phyloP scores from a whole-genome alignment of 1,140 invertebrate genomes.

The Manduca sexta region DNA sequence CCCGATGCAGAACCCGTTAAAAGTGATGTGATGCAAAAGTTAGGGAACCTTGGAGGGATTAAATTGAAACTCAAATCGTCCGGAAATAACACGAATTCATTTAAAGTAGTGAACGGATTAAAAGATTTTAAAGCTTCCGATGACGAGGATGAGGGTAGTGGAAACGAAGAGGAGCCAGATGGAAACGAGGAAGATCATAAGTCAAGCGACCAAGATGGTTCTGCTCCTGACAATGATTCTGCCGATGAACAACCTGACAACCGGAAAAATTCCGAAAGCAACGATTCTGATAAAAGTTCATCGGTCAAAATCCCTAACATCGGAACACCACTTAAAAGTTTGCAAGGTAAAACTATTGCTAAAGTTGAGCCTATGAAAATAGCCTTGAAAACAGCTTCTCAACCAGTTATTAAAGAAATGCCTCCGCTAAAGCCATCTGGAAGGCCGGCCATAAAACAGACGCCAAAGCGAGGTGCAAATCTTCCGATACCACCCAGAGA shows the following conservation, averaged over 20 bases:
- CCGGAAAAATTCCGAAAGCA: slow-evolving; percentile 32
- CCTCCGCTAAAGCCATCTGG: slow-evolving; percentile 20
- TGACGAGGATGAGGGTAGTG: slow-evolving; percentile 51
- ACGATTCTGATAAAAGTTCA: slow-evolving; percentile 28
- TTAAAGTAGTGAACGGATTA: slow-evolving; percentile 60
- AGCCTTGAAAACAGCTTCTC: neutral
- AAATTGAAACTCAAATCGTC: slow-evolving; percentile 62
- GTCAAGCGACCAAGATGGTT: slow-evolving; percentile 29
- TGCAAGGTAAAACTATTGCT: slow-evolving; percentile 33
- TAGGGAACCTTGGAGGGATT: slow-evolving; percentile 55
- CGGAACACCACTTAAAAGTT: slow-evolving; percentile 17
- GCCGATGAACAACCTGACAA: slow-evolving; percentile 27
- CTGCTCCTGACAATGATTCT: slow-evolving; percentile 36
- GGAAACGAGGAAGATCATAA: slow-evolving; percentile 27
- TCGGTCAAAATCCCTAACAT: slow-evolving; percentile 4
- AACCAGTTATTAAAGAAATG: slow-evolving; percentile 12
- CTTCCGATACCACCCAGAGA: slow-evolving; percentile 24
- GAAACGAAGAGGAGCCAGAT: slow-evolving; percentile 37
- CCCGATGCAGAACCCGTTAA: slow-evolving; percentile 24
- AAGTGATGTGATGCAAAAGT: slow-evolving; percentile 46
- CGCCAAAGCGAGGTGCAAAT: slow-evolving; percentile 50
- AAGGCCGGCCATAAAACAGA: slow-evolving; percentile 54
- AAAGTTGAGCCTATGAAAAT: slow-evolving; percentile 14
- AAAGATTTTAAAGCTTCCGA: slow-evolving; percentile 61
- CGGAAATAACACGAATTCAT: slow-evolving; percentile 46